A percentile compares a stretch with the other conserved stretches of the same genome.
phyloP scores from a whole-genome alignment of 2,113 vertebrate genomes.

The Saccopteryx leptura region DNA sequence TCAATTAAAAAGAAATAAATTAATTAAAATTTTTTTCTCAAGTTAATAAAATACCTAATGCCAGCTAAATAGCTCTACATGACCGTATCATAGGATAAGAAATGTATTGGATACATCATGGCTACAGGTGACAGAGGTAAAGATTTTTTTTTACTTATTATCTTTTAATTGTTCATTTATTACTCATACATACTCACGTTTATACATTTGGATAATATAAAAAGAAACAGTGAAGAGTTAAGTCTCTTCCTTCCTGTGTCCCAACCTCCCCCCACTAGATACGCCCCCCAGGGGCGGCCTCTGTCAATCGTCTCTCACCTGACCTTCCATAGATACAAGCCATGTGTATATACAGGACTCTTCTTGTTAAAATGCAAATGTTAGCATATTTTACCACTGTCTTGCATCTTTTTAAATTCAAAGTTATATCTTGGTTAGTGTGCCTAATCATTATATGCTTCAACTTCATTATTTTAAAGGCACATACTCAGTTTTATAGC shows the following conservation, averaged over 20 bases:
- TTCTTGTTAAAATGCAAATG: not conserved
- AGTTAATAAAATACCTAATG: not conserved
- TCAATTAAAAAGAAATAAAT: too few species aligned
- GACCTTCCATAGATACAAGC: not conserved
- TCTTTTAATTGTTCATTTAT: not conserved
- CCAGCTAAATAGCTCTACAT: not conserved
- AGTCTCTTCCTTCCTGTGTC: not conserved
- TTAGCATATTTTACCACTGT: not conserved
- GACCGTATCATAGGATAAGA: not conserved
- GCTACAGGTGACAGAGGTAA: not conserved
- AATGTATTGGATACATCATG: not conserved
- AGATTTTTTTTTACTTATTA: not conserved
- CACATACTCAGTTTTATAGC: slow-evolving; percentile 1
- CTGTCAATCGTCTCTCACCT: not conserved
- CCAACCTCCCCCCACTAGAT: not conserved
- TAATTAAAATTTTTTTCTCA: not conserved
- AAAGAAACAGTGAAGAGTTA: not conserved
- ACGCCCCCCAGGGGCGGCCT: not conserved
- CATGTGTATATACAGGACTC: not conserved
- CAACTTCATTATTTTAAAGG: slow-evolving; percentile 27
- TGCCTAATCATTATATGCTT: not conserved
- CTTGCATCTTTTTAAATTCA: slow-evolving; percentile 17
- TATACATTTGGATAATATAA: not conserved
- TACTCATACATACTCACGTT: not conserved
- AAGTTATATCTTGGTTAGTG: not conserved